These are phyloP conservation scores for Seriola quinqueradiata DNA, from an alignment of 2,113 vertebrate genomes.

Conservation along the genomic window DNA sequence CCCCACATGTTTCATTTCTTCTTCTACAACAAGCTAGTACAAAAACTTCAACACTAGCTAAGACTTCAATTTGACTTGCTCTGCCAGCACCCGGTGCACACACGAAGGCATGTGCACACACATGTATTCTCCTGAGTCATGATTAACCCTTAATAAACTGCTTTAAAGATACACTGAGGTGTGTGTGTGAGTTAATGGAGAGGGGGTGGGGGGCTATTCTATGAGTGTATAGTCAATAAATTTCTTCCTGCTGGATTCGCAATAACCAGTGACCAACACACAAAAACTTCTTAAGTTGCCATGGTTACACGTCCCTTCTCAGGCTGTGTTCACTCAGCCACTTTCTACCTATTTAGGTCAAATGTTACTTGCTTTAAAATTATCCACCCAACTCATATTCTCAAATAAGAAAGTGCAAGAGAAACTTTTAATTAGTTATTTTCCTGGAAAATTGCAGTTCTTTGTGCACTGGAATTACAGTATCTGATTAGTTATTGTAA, in stretches of 20 bases:
- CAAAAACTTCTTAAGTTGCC: constrained; percentile 52
- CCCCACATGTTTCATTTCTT: constrained; percentile 70
- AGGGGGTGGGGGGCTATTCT: background rate
- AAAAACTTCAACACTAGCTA: constrained; percentile 38
- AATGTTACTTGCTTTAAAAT: constrained; percentile 39
- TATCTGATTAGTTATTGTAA: background rate
- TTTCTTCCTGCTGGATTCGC: constrained; percentile 72
- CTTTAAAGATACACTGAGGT: constrained; percentile 23
- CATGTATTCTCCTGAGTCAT: constrained; percentile 28
- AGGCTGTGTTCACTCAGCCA: constrained; percentile 34
- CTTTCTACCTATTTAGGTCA: constrained; percentile 45
- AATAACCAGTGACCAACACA: constrained; percentile 58
- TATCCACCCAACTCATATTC: background rate
- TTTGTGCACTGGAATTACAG: background rate
- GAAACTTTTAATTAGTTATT: constrained; percentile 24
- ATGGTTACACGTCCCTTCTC: constrained; percentile 49
- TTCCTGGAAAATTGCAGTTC: background rate
- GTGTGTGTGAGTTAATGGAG: background rate
- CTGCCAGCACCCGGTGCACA: background rate
- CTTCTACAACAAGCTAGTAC: constrained; percentile 53
- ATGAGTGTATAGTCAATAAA: constrained; percentile 66
- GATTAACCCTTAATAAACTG: constrained; percentile 23
- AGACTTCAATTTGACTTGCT: constrained; percentile 37
- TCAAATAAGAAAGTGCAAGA: background rate
- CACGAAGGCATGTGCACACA: background rate